Base-by-base conservation (phyloP, 2,797 vertebrate species). In the Gephyroberyx darwinii region DNA sequence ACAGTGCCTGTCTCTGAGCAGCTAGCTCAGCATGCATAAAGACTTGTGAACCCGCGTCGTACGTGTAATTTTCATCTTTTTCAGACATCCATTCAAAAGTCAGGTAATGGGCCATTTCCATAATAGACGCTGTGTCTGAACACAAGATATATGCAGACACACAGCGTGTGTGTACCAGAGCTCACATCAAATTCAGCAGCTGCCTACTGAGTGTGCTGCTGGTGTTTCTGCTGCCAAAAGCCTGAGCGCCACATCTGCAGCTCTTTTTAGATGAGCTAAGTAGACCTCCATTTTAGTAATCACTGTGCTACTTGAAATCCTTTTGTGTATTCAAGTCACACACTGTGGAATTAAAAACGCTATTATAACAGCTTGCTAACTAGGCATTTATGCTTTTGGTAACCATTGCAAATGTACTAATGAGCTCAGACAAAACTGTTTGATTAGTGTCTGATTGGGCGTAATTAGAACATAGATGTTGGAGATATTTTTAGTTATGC, bases 51-150 rank as follows among this genome's bases (percentile, higher is more conserved):
- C 31, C 20, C 7, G 22, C 17, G 8, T 41, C 26, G 2, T 1
- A 0, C n/a, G 47, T 65, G 9, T 73, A 30, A 59, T 0, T 62
- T 20, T 13, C 9, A 9, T 20, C 5, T 5, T 59, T 22, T 19
- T 20, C 5, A 13, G 35, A n/a, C n/a, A 39, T 14, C 8, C 53
- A 17, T 55, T 7, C 22, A 22, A 55, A 4, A 6, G 56, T 13
- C 10, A 3, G 47, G 8, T 26, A 51, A 0, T 13, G 17, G 52
- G 7, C 67, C 0, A 53, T 81, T 79, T 75, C 26, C 0, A 70
- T 67, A 62, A 75, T 10, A 56, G n/a, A 17, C 30, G 26, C 48
- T 19, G 19, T 30, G 22, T 35, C 54, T 57, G 22, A 37, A 63
- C 48, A 50, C 17, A 33, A 14, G 37, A 33, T n/a, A 43, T 16